Evolutionary conservation across 2,797 vertebrate genomes (phyloP).

Genomic region (Aplochiton taeniatus): DNA sequence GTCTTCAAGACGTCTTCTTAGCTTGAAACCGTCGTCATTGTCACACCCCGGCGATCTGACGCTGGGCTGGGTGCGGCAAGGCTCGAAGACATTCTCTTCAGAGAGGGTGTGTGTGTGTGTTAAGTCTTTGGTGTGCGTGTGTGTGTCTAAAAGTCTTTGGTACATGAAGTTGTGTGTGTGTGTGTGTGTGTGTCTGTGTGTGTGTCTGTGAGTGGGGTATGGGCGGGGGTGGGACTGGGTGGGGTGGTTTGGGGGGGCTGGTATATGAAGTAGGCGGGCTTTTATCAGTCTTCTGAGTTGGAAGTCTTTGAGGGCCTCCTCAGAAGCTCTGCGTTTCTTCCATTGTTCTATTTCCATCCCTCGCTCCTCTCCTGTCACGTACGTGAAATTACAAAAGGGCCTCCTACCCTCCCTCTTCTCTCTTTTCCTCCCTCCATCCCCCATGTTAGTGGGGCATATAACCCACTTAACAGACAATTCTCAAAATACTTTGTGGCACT

Average conservation of each 20-base stretch:
- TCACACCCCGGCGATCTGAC: conserved; percentile 74
- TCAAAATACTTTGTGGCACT: conserved; percentile 60
- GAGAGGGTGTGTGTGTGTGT: conserved; percentile 46
- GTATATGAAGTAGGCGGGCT: conserved; percentile 72
- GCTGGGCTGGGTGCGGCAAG: conserved; percentile 57
- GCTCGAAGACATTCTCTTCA: conserved; percentile 71
- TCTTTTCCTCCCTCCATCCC: conserved; percentile 46
- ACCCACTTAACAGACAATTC: conserved; percentile 73
- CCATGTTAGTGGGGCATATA: conserved; percentile 60
- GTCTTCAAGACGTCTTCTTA: conserved; percentile 64
- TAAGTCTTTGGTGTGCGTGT: conserved; percentile 20
- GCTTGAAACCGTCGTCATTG: conserved; percentile 73
- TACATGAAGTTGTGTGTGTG: conserved; percentile 46
- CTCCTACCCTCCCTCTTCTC: conserved; percentile 52
- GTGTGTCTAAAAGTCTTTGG: conserved; percentile 28
- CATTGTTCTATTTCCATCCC: conserved; percentile 77
- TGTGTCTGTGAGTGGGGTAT: conserved; percentile 8
- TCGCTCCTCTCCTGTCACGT: conserved; percentile 77
- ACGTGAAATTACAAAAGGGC: conserved; percentile 78
- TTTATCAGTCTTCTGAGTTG: conserved; percentile 81
- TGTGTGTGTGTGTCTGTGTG: not conserved
- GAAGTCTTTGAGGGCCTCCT: conserved; percentile 80
- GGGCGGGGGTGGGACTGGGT: not conserved
- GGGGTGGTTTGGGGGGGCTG: conserved; percentile 38
- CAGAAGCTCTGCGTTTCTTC: conserved; percentile 80